phyloP scores from a whole-genome alignment of 1,140 invertebrate genomes.

The Drosophila lowei region DNA sequence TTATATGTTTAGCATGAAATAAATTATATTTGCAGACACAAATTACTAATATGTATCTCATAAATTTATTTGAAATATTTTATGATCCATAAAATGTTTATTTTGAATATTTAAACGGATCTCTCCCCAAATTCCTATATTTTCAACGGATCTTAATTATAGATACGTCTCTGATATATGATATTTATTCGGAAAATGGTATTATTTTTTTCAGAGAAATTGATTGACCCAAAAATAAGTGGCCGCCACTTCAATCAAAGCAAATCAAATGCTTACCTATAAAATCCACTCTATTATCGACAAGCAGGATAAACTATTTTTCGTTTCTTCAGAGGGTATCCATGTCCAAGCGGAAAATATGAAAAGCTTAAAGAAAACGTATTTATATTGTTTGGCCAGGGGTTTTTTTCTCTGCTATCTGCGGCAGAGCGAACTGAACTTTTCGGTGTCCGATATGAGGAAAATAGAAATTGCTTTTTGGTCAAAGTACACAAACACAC shows the following conservation, averaged over 20 bases:
- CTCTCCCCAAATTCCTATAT: neutral
- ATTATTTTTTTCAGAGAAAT: no score
- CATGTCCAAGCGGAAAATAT: slow-evolving; percentile 33
- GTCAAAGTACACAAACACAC: slow-evolving; percentile 52
- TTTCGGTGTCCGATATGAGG: slow-evolving; percentile 48
- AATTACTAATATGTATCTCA: no score
- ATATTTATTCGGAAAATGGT: slow-evolving; percentile 1
- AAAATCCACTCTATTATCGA: slow-evolving; percentile 18
- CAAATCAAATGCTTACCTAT: slow-evolving; percentile 22
- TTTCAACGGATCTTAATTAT: slow-evolving; percentile 16
- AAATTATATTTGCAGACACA: no score
- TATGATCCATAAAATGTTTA: neutral
- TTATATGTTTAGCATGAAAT: no score
- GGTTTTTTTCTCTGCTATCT: slow-evolving; percentile 38
- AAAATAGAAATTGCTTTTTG: slow-evolving; percentile 76
- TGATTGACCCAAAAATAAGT: slow-evolving; percentile 11
- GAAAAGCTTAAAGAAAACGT: slow-evolving; percentile 56
- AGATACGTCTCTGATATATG: neutral
- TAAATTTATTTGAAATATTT: neutral
- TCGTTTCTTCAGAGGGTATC: neutral
- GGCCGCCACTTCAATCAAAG: slow-evolving; percentile 26
- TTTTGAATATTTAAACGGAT: neutral
- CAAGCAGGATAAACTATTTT: slow-evolving; percentile 30
- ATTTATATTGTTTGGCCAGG: slow-evolving; percentile 28
- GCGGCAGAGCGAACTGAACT: slow-evolving; percentile 64